Evolutionary conservation across 2,113 vertebrate genomes (phyloP).

Genomic region (Patagioenas fasciata): DNA sequence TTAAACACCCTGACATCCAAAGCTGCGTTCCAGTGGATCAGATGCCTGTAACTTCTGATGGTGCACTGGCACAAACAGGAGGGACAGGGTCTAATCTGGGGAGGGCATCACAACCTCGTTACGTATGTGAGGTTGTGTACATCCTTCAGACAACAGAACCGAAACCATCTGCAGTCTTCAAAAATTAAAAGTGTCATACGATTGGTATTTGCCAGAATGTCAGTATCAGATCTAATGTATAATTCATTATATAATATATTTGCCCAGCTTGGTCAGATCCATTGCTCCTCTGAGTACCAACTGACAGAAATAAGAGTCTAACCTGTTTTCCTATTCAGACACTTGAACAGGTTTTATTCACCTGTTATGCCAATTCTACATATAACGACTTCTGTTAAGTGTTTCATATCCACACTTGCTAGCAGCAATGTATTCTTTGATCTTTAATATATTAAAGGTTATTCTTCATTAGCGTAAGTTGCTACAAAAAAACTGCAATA

Average conservation of each 20-base stretch:
- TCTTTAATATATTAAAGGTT: not conserved
- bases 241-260: not conserved
- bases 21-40: not conserved
- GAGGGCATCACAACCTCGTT: not conserved
- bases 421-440: not conserved
- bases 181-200: not conserved
- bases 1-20: not conserved
- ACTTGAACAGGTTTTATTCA: not conserved
- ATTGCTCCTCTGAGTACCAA: not conserved
- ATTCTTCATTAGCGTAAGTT: not conserved
- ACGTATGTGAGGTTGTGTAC: not conserved
- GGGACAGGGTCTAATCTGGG: not conserved
- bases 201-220: not conserved
- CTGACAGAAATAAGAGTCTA: not conserved
- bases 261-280: not conserved
- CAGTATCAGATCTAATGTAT: not conserved
- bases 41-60: not conserved
- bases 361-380: not conserved
- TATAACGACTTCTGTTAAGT: not conserved
- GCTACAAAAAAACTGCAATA: not conserved
- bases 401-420: not conserved
- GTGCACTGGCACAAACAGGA: not conserved
- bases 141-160: accelerated
- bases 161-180: not conserved
- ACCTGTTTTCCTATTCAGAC: not conserved